These are phyloP conservation scores for Xestia sexstrigata DNA, from an alignment of 2,888 invertebrate species.

Conservation along the genomic window DNA sequence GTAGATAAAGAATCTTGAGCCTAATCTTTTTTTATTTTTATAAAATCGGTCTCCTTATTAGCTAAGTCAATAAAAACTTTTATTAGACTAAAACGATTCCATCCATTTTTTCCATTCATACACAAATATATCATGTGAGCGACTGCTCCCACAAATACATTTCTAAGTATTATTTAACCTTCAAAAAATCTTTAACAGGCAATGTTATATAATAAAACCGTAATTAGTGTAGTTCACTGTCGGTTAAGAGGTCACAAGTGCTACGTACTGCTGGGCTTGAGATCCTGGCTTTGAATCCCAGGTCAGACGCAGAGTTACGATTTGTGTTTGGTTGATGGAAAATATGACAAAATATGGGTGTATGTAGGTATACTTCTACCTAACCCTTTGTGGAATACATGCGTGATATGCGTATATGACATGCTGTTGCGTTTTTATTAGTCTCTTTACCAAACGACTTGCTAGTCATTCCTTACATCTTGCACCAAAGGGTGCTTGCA, in stretches of 20 bases:
- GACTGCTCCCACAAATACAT: neutral
- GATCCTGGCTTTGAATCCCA: neutral
- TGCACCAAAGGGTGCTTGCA: neutral
- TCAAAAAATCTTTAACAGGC: neutral
- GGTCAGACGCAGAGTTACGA: too few relatives aligned
- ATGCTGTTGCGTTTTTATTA: too few relatives aligned
- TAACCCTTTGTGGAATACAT: too few relatives aligned
- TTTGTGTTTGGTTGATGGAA: too few relatives aligned
- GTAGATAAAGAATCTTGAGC: neutral
- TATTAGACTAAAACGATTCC: neutral
- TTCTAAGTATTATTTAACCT: conserved; percentile 4
- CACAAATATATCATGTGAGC: neutral
- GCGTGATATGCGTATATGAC: too few relatives aligned
- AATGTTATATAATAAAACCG: neutral
- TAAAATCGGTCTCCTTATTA: too few relatives aligned
- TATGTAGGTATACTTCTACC: too few relatives aligned
- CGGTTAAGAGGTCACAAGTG: neutral
- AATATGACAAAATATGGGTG: too few relatives aligned
- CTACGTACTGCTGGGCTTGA: neutral
- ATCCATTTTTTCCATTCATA: neutral
- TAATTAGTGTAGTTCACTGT: neutral
- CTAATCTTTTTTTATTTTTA: neutral
- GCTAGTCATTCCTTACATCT: neutral
- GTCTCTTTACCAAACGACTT: neutral
- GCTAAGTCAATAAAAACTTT: neutral